Percentiles rank a stretch among this genome's conserved stretches.
Conservation (phyloP, 2,113 vertebrate genomes). For the Cyphomyrus discorhynchus region DNA sequence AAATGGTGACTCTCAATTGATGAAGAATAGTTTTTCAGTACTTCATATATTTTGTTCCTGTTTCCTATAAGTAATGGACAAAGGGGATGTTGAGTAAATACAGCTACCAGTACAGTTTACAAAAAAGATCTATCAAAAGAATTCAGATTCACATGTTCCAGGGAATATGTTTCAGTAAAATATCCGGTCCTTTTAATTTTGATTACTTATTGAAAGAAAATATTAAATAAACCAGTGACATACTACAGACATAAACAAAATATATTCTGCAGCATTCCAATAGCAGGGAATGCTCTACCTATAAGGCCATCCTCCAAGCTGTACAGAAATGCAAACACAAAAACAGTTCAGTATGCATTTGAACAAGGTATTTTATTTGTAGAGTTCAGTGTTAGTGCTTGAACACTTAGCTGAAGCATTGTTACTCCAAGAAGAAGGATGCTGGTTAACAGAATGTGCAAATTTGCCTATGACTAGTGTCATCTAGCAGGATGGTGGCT, state of each 20-base stretch:
- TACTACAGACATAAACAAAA: not conserved
- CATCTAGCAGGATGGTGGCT: not conserved
- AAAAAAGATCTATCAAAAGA: not conserved
- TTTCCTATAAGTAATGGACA: not conserved
- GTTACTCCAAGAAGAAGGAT: not conserved
- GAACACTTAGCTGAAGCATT: not conserved
- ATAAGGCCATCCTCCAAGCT: not conserved
- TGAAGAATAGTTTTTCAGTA: not conserved
- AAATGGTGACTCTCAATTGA: not conserved
- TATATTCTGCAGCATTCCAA: not conserved
- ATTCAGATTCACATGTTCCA: not conserved
- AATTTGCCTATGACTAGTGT: not conserved
- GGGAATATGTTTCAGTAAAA: not conserved
- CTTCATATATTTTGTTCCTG: not conserved
- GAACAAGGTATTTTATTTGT: not conserved
- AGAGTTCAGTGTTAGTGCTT: not conserved
- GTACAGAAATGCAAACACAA: not conserved
- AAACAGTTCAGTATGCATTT: not conserved
- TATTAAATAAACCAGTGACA: not conserved
- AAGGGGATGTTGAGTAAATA: not conserved
- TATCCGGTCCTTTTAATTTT: not conserved
- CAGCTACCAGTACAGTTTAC: not conserved
- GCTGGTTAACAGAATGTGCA: not conserved
- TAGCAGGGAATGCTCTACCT: not conserved
- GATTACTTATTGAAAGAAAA: not conserved